Evolutionary conservation across 1,140 invertebrate species (phyloP).

Genomic region (Pseudachorutes palmiensis): DNA sequence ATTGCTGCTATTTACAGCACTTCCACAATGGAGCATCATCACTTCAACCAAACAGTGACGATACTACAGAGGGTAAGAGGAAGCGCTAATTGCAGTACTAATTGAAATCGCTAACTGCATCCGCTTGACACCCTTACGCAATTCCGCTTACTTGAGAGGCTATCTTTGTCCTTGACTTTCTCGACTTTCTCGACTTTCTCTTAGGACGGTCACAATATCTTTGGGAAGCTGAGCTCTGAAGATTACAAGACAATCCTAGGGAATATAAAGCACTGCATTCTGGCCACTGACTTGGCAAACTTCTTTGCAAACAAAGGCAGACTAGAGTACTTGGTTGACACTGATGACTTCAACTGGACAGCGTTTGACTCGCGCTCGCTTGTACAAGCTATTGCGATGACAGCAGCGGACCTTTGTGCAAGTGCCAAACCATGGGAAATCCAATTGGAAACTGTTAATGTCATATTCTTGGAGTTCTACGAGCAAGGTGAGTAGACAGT

Average conservation of each 20-base stretch:
- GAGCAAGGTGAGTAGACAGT: conserved; percentile 54
- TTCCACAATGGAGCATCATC: conserved; percentile 76
- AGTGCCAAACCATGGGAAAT: conserved; percentile 72
- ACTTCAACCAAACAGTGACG: conserved; percentile 77
- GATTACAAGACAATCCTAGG: conserved; percentile 69
- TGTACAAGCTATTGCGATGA: conserved; percentile 67
- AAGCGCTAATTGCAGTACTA: not conserved
- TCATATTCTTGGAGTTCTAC: conserved; percentile 79
- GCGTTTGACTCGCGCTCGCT: conserved; percentile 53
- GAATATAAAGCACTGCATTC: conserved; percentile 67
- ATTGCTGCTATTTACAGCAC: conserved; percentile 72
- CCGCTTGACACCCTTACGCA: no score
- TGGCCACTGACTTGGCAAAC: conserved; percentile 69
- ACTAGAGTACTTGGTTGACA: conserved; percentile 51
- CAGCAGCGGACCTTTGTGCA: conserved; percentile 67
- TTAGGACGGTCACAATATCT: conserved; percentile 55
- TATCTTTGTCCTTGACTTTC: not conserved
- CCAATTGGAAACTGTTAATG: conserved; percentile 66
- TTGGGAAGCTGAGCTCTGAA: conserved; percentile 57
- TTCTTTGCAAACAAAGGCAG: conserved; percentile 68
- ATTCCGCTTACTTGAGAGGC: not conserved
- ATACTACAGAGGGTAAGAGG: conserved; percentile 63
- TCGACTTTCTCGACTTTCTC: not conserved
- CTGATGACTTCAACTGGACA: conserved; percentile 53
- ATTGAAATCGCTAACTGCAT: no score